Percentiles rank a stretch among this genome's conserved stretches.
These are phyloP conservation scores for Gopherus flavomarginatus DNA, from an alignment of 2,113 vertebrate species.

Conservation along the genomic window DNA sequence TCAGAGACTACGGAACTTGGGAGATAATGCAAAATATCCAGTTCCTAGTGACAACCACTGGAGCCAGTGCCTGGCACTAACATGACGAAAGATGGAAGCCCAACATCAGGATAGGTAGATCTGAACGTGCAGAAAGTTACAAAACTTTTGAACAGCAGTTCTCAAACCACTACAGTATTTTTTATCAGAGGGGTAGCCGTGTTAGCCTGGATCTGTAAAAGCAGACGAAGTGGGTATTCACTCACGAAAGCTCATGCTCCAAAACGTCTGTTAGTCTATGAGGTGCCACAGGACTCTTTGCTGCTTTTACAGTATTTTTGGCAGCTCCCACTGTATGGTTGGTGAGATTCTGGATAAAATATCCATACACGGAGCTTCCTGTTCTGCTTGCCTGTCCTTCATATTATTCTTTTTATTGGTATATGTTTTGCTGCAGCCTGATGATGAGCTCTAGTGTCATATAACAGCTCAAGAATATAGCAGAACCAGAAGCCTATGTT, in stretches of 20 bases:
- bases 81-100: neutral
- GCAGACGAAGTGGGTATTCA: too few species aligned
- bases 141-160: neutral
- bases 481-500: neutral
- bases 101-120: neutral
- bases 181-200: too few species aligned
- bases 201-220: too few species aligned
- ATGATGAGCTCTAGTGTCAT: neutral
- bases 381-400: neutral
- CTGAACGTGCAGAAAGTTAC: neutral
- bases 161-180: neutral
- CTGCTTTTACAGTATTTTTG: neutral
- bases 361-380: neutral
- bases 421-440: neutral
- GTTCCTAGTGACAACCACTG: neutral
- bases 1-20: neutral
- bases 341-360: neutral
- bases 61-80: rapidly evolving
- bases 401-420: neutral
- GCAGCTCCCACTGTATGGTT: neutral
- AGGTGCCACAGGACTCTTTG: too few species aligned
- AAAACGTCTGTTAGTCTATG: too few species aligned
- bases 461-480: neutral
- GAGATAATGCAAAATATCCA: rapidly evolving
- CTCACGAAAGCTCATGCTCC: too few species aligned